These are phyloP conservation scores for Cremastinae sp. DNA, from an alignment of 2,888 invertebrate genomes.

Conservation along the genomic window DNA sequence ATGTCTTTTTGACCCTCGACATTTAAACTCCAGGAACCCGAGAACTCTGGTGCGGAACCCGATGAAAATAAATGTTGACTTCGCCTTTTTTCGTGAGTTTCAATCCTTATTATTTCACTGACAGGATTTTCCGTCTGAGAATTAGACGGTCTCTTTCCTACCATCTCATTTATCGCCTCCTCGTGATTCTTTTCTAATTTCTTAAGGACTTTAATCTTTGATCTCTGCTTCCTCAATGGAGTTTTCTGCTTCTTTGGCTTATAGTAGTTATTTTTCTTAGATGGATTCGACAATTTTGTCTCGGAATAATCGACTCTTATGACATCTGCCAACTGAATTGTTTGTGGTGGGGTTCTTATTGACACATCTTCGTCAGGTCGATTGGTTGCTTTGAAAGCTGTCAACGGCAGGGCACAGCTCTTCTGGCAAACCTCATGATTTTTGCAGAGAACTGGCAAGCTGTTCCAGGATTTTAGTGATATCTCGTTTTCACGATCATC, in stretches of 20 bases:
- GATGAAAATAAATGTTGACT: constrained; percentile 66
- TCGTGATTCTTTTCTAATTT: constrained; percentile 65
- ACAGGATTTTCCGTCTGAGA: constrained; percentile 18
- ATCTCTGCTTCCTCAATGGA: constrained; percentile 63
- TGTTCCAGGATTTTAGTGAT: constrained; percentile 73
- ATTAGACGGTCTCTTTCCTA: no score
- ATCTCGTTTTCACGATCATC: constrained; percentile 52
- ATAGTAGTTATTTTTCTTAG: constrained; percentile 29
- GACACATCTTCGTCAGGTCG: constrained; percentile 41
- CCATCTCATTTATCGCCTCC: constrained; percentile 32
- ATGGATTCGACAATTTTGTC: constrained; percentile 40
- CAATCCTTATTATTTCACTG: constrained; percentile 61
- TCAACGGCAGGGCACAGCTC: constrained; percentile 48
- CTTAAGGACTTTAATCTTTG: constrained; percentile 59
- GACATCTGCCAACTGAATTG: constrained; percentile 69
- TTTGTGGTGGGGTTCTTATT: constrained; percentile 28
- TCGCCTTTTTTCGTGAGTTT: constrained; percentile 56
- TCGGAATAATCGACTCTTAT: constrained; percentile 74
- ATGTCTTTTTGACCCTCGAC: constrained; percentile 81
- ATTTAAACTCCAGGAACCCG: constrained; percentile 70
- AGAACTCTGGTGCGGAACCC: constrained; percentile 74
- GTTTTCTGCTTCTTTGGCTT: constrained; percentile 64
- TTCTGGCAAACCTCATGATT: constrained; percentile 59
- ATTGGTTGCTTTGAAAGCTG: constrained; percentile 49
- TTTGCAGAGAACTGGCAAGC: constrained; percentile 71